Evolutionary conservation across 2,113 vertebrate species (phyloP), one percentile per base, ranked within the genome.

Genomic region (Gavia stellata): DNA sequence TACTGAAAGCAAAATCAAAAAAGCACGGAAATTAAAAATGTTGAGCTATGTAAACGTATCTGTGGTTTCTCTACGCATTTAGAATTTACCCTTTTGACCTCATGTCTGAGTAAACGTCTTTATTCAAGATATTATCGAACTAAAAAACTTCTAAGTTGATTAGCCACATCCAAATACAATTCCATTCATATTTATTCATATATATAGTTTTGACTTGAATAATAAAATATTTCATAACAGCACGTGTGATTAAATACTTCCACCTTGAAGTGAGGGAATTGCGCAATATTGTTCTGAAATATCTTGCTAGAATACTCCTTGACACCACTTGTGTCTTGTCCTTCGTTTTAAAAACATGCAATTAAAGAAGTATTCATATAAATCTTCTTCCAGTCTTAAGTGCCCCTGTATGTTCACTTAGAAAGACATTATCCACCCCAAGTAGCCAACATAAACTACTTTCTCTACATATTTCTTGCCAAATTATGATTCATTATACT

Each of bases 171-270:
- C 72, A 94, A 79, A 94, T 81, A 55, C 38, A 84, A 84, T 94
- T 89, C 77, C 61, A 68, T 72, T 95, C 73, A 75, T 89, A 95
- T 45, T 92, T 88, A 81, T 44, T 78, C 18, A 44, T 86, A 88
- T 49, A 24, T 42, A 31, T 14, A 71, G 29, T 86, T 95, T 89
- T 94, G 65, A 85, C 88, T 85, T 66, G 44, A 96, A 91, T 89
- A 94, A 84, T 38, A 87, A 92, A 94, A 55, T 86, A 86, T 91
- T 91, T 94, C 40, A 1, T 75, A 97, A 94, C 42, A 95, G 61
- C 31, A 84, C 75, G 16, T 61, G 15, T 53, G 63, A 94, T 68
- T 88, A 91, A 90, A 86, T 83, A 88, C 70, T 92, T 96, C 80
- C 56, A 94, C 28, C 52, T 61, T 66, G 36, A 94, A 84, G 34